Evolutionary conservation across 2,888 invertebrate genomes (phyloP), one percentile per base, ranked within the genome.

Genomic region (Lasioglossum marginatum): DNA sequence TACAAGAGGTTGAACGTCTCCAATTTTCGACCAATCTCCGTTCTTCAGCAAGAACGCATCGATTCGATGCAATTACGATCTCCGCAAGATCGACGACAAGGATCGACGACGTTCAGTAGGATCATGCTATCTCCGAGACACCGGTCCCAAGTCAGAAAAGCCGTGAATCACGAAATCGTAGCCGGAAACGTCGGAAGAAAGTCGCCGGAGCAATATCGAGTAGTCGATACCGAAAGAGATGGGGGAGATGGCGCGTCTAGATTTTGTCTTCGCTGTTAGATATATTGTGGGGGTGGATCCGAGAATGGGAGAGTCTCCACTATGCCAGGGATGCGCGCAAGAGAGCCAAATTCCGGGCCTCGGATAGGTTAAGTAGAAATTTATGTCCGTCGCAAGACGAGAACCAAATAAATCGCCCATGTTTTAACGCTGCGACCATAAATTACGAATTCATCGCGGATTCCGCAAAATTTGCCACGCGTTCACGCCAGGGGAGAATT

Each of bases 141-240:
- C 77, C 43, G n/a, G 34, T 52, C 45, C 57, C 31, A 37, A 60
- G 27, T 60, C 60, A 16, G 60, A 60, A 60, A 16, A 60, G 60
- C 60, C 16, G 85, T 86, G 85, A 86, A 86, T 86, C 85, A 85
- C 85, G 76, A 76, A 81, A 78, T 81, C 81, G 77, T 77, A 85
- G 43, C 23, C 43, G 73, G 60, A 82, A 45, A 73, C 72, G 79
- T 74, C 63, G 86, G 37, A 82, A 79, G 86, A 86, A 86, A 87
- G 86, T 86, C 82, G 79, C 63, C 77, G 70, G 27, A 73, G 70
- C 78, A 86, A 86, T 86, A 87, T 86, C 82, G 76, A 79, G 19
- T 79, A 74, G 79, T 77, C 72, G 86, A 86, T 77, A 77, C 77
- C 31, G 77, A 60, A 82, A 70, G 66, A 77, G 60, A 74, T 34